A percentile compares a stretch with the other conserved stretches of the same genome.
These are phyloP conservation scores for Pholis gunnellus DNA, from an alignment of 2,113 vertebrate genomes.

Conservation along the genomic window DNA sequence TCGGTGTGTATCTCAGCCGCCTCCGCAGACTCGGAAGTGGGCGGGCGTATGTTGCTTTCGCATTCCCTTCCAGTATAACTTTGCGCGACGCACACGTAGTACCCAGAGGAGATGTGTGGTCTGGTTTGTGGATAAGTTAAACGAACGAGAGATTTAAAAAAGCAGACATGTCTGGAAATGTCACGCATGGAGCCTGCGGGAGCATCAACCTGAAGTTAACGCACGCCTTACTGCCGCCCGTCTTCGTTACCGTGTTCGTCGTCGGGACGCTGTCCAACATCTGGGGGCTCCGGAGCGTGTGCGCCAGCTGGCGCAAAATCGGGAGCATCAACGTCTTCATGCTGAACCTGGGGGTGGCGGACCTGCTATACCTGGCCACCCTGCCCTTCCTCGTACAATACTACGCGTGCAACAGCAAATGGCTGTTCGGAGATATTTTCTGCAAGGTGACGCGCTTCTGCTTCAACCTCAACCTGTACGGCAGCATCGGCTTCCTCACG, in stretches of 20 bases:
- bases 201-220: slow-evolving; percentile 70
- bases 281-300: slow-evolving; percentile 71
- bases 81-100: not conserved
- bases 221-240: slow-evolving; percentile 75
- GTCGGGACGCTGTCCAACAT: slow-evolving; percentile 82
- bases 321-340: slow-evolving; percentile 82
- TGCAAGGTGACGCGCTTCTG: slow-evolving; percentile 85
- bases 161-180: slow-evolving; percentile 64
- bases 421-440: slow-evolving; percentile 84
- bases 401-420: slow-evolving; percentile 73
- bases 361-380: slow-evolving; percentile 85
- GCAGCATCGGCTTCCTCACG: slow-evolving; percentile 89
- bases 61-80: not conserved
- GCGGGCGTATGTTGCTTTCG: slow-evolving; percentile 14
- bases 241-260: slow-evolving; percentile 80
- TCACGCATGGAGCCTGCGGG: slow-evolving; percentile 52
- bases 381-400: slow-evolving; percentile 87
- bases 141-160: not conserved
- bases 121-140: not conserved
- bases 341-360: slow-evolving; percentile 85
- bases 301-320: slow-evolving; percentile 36
- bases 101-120: not conserved
- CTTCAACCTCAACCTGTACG: slow-evolving; percentile 89
- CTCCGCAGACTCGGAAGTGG: not conserved
- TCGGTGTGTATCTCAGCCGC: not conserved